Base-by-base conservation (phyloP, 2,113 vertebrate species). In the Alectura lathami region DNA sequence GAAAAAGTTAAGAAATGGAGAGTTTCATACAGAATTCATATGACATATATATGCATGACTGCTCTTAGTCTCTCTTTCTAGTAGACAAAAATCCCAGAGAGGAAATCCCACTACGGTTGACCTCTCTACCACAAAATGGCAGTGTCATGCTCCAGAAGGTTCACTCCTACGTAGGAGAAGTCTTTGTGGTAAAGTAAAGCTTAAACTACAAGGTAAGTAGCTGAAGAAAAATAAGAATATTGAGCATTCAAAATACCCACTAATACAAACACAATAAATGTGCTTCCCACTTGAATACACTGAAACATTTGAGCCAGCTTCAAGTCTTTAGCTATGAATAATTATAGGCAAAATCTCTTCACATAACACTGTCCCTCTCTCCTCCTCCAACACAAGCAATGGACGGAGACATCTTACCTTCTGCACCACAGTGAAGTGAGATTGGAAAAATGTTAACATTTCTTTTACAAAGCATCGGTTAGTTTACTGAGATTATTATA, bases 331-430 rank as follows among this genome's bases (percentile, higher is more conserved):
- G 20, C 9, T 47, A 80, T 6, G 7, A 77, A 83, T 2, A 8
- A 62, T 53, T 26, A 91, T 0, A 1, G 10, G 18, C 13, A 76
- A 53, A 80, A 69, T 4, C 16, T n/a, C 36, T 14, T 42, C 17
- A 73, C 2, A 88, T 59, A 92, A 91, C n/a, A 63, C 8, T n/a
- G 17, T 29, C 30, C 30, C n/a, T 3, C 11, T 60, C n/a, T 36
- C 11, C 2, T 5, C 22, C 24, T 56, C 22, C 40, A 73, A 7
- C 15, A 11, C 0, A 2, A 15, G 5, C 14, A 75, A 79, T 1
- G 2, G 32, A 64, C 7, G 32, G 4, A 89, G 8, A 18, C 18
- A 69, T 83, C 32, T 36, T 34, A 90, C 74, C 36, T 47, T 29
- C 38, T 50, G 17, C 29, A 83, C 1, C 3, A 16, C 83, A 72